Evolutionary conservation across 1,140 invertebrate species (phyloP), one percentile per base, ranked within the genome.

Genomic region (Trinorchestia longiramus): DNA sequence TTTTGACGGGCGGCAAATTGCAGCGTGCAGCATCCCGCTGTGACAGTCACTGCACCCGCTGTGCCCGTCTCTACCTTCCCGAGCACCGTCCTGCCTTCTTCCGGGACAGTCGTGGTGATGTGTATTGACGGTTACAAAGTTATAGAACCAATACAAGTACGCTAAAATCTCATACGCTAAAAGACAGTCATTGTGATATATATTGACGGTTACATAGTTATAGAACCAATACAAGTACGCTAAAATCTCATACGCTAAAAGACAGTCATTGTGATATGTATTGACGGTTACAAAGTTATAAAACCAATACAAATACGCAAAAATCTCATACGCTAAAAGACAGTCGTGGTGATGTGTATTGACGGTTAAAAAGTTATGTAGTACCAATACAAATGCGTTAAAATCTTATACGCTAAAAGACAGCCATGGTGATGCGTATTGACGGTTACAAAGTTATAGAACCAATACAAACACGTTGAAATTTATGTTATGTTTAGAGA

Each of bases 1-100:
- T 43, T 42, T 15, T 94, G 92, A 94, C 92, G 44, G 44, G 92
- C 92, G 92, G 92, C 92, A 94, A 94, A 94, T 94, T 94, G 92
- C 92, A n/a, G 92, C 92, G 92, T 44, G 44, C 23, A 47, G 92
- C 43, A 0, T 36, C 92, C 88, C 28, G 88, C 88, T 90, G 88
- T 4, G 88, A 77, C 62, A 11, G 88, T 91, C 41, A 4, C 88
- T 42, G 43, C 87, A 28, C 88, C 88, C 41, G 88, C 19, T 42
- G 88, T 28, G 88, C 8, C 87, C 87, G 43, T 77, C 62, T 77
- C 62, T 15, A 11, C 8, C 47, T 53, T 19, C 6, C 47, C 8
- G 47, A 19, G 19, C 6, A 6, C 6, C 8, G 6, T 77, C 62
- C 36, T 77, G 62, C 62, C 62, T 77, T 28, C 62, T 77, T 77